Conservation (phyloP, 2,797 vertebrate species). For the Muscicapa striata region DNA sequence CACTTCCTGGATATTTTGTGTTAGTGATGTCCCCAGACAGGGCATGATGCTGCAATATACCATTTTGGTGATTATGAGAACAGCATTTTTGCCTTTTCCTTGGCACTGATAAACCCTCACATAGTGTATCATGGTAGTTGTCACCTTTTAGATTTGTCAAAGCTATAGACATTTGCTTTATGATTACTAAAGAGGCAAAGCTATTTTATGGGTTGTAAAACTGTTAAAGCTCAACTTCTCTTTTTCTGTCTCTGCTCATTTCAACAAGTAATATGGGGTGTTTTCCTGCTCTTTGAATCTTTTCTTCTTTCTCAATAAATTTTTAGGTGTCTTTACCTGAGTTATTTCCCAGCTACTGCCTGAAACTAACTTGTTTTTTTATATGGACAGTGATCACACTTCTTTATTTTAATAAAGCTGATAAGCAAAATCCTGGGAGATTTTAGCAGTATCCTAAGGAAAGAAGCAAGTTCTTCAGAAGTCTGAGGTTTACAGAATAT, state of each 20-base stretch:
- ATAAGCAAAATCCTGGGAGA: neutral
- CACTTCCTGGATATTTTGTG: neutral
- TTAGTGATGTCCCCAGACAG: neutral
- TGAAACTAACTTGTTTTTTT: neutral
- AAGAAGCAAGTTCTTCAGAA: neutral
- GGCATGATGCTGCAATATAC: neutral
- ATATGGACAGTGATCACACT: neutral
- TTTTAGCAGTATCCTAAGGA: neutral
- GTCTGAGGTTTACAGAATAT: neutral
- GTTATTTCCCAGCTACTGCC: neutral
- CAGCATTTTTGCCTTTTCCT: neutral
- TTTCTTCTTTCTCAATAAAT: neutral
- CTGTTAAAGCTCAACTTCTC: neutral
- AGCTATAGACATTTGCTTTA: neutral
- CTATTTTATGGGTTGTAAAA: neutral
- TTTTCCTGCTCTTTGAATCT: neutral
- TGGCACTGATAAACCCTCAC: neutral
- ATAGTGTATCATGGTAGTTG: neutral
- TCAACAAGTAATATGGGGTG: neutral
- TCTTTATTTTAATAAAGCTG: neutral
- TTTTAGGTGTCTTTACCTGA: neutral
- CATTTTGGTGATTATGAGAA: neutral
- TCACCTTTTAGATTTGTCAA: neutral
- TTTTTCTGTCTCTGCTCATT: neutral
- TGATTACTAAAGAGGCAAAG: neutral